Base-by-base conservation (phyloP, 2,888 invertebrate genomes). In the Ennomos fuscantarius region DNA sequence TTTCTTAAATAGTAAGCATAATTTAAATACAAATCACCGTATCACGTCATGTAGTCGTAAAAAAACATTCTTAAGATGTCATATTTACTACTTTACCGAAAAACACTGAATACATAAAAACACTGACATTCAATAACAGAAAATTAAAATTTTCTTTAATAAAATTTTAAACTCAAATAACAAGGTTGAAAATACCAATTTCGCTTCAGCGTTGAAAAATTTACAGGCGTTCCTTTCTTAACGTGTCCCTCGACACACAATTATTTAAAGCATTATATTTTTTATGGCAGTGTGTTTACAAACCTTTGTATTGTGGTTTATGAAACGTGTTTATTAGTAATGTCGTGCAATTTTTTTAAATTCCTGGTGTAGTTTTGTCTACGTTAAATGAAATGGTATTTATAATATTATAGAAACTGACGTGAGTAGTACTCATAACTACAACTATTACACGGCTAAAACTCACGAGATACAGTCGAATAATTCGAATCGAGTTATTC, bases 351-450 rank as follows among this genome's bases (percentile, higher is more conserved):
- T 62, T 61, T 59, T 49, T 42, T 46, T 11, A 56, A 56, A 51
- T 61, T 43, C 31, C 55, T 49, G 50, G 47, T 46, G 53, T 59
- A 51, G 39, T 31, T 60, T 48, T 41, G 51, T 58, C 49, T 58
- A 48, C 48, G 43, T 39, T 60, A 52, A 53, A 62, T 66, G 67
- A 69, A 69, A 66, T 69, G 64, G 70, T 69, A 73, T 69, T 74
- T 72, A 1, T 15, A 15, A 15, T 15, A n/a, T n/a, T n/a, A n/a
- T n/a, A n/a, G n/a, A n/a, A n/a, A n/a, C n/a, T n/a, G n/a, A n/a
- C n/a, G n/a, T n/a, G n/a, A n/a, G n/a, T n/a, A n/a, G n/a, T n/a
- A n/a, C n/a, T n/a, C n/a, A n/a, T n/a, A n/a, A n/a, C n/a, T n/a
- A n/a, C n/a, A n/a, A n/a, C n/a, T n/a, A n/a, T n/a, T n/a, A n/a